Evolutionary conservation across 2,113 vertebrate genomes (phyloP).

Genomic region (Tringa solitaria): DNA sequence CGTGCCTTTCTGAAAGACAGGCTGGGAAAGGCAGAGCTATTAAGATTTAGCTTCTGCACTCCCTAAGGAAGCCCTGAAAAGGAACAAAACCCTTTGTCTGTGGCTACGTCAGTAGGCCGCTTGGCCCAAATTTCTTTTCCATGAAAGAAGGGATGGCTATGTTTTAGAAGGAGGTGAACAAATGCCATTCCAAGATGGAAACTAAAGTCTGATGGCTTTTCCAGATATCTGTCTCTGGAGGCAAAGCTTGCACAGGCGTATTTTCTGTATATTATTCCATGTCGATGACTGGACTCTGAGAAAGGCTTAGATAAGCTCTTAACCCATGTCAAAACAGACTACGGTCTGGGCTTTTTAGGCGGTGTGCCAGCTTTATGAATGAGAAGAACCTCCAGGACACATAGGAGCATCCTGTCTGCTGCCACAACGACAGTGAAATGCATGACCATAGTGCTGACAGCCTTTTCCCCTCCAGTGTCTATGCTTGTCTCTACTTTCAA

Average conservation of each 20-base stretch:
- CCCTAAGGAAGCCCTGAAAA: background rate
- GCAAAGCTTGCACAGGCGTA: background rate
- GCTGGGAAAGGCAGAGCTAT: background rate
- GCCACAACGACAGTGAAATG: background rate
- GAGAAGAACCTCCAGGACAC: background rate
- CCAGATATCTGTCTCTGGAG: background rate
- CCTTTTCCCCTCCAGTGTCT: background rate
- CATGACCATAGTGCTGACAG: background rate
- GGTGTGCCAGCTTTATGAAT: background rate
- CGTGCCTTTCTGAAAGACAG: background rate
- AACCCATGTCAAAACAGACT: background rate
- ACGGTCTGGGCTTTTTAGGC: background rate
- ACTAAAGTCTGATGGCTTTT: constrained; percentile 5
- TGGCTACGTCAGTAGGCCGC: background rate
- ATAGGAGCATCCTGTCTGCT: background rate
- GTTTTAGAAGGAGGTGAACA: background rate
- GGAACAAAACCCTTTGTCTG: background rate
- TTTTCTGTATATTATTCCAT: background rate
- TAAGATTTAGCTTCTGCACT: background rate
- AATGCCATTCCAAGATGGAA: background rate
- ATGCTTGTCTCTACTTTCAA: background rate
- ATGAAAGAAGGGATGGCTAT: background rate
- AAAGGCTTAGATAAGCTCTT: background rate
- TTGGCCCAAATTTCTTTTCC: background rate
- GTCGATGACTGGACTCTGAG: background rate